Evolutionary conservation across 2,797 vertebrate genomes (phyloP).

Genomic region (Chelon auratus): DNA sequence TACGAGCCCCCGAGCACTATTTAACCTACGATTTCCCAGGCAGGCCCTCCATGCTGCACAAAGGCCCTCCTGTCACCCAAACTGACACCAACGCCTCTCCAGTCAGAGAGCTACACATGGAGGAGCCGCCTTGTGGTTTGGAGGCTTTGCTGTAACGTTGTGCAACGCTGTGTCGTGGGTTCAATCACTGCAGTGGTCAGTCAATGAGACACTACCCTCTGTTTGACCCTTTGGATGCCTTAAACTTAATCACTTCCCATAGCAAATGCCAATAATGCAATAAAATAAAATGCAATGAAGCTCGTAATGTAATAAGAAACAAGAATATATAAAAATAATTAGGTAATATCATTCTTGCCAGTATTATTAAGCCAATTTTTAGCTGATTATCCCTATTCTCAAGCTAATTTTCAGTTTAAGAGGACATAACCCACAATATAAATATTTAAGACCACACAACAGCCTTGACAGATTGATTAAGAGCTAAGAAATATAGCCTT

Average conservation of each 20-base stretch:
- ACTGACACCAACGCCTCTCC: constrained; percentile 56
- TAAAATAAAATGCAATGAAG: constrained; percentile 4
- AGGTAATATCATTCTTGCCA: background rate
- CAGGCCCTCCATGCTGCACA: constrained; percentile 45
- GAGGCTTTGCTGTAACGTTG: constrained; percentile 23
- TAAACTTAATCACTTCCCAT: constrained; percentile 39
- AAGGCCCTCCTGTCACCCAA: constrained; percentile 68
- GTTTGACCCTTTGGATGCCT: constrained; percentile 39
- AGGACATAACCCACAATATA: no score
- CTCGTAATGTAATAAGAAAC: no score
- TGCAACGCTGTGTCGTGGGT: constrained; percentile 33
- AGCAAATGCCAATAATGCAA: constrained; percentile 45
- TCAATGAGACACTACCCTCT: constrained; percentile 39
- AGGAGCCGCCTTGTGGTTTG: constrained; percentile 37
- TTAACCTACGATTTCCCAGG: constrained; percentile 71
- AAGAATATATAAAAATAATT: constrained; percentile 32
- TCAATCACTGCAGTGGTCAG: constrained; percentile 47
- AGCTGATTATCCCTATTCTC: constrained; percentile 4
- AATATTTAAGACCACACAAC: background rate
- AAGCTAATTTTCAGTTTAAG: constrained; percentile 1
- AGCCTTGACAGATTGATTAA: background rate
- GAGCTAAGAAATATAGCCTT: background rate
- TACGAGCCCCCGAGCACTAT: constrained; percentile 63
- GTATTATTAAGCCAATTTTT: constrained; percentile 23
- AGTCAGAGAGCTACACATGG: background rate